Evolutionary conservation across 2,797 vertebrate species (phyloP).

Genomic region (Gastrophryne carolinensis): DNA sequence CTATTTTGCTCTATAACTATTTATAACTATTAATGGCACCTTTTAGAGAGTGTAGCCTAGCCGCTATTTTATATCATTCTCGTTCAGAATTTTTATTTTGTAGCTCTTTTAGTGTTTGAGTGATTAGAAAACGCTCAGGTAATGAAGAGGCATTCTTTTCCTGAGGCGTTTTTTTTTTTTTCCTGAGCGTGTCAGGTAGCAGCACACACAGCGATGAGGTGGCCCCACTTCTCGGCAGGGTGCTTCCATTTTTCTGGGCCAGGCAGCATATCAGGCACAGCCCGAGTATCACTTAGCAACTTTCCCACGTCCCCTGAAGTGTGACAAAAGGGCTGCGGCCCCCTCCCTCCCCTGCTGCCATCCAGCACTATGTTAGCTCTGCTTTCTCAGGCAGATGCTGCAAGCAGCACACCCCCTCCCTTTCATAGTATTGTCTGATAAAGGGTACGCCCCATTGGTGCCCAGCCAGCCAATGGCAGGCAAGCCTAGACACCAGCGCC

Average conservation of each 20-base stretch:
- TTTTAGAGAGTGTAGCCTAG: too few relatives aligned
- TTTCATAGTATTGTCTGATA: conserved; percentile 30
- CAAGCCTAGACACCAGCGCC: conserved; percentile 13
- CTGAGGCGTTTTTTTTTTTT: too few relatives aligned
- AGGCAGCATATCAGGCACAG: background rate
- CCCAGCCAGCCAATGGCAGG: conserved; percentile 1
- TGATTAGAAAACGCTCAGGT: too few relatives aligned
- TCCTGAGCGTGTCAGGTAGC: too few relatives aligned
- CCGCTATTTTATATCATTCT: too few relatives aligned
- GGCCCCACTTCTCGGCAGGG: background rate
- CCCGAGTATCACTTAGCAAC: conserved; percentile 37
- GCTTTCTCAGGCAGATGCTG: conserved; percentile 45
- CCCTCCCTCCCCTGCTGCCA: conserved; percentile 22
- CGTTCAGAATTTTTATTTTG: too few relatives aligned
- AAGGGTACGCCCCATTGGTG: conserved; percentile 4
- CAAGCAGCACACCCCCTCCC: conserved; percentile 11
- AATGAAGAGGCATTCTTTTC: too few relatives aligned
- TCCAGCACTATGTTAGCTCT: conserved; percentile 23
- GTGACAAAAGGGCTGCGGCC: conserved; percentile 35
- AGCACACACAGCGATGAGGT: background rate
- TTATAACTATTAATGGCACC: too few relatives aligned
- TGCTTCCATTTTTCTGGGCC: background rate
- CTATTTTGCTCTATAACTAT: too few relatives aligned
- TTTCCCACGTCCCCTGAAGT: conserved; percentile 45
- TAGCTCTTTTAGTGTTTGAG: too few relatives aligned